A percentile compares a stretch with the other conserved stretches of the same genome.
Evolutionary conservation across 2,888 invertebrate genomes (phyloP).

Genomic region (Drosophila suboccidentalis): DNA sequence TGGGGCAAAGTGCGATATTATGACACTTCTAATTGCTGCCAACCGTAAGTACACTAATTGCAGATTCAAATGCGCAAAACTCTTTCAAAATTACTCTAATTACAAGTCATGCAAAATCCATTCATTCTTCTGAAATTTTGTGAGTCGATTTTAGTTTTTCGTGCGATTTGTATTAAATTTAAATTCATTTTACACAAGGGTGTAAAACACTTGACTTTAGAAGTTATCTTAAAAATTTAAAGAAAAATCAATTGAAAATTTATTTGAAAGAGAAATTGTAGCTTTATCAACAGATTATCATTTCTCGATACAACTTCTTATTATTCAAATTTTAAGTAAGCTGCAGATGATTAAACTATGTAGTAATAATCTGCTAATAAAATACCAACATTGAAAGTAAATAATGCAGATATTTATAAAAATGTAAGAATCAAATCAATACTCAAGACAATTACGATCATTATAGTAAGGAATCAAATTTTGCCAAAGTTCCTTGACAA

Average conservation of each 20-base stretch:
- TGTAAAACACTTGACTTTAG: background rate
- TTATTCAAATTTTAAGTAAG: background rate
- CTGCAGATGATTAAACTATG: too few relatives aligned
- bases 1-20: background rate
- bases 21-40: slow-evolving; percentile 14
- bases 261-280: background rate
- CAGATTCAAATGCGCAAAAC: background rate
- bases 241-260: too few relatives aligned
- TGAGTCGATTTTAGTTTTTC: background rate
- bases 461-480: too few relatives aligned
- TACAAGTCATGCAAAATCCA: background rate
- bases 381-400: too few relatives aligned
- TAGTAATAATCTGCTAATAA: too few relatives aligned
- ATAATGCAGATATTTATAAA: too few relatives aligned
- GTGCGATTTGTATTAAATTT: background rate
- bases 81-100: background rate
- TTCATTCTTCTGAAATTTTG: background rate
- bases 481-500: too few relatives aligned
- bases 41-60: slow-evolving; percentile 2
- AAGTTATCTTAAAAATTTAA: background rate
- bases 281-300: too few relatives aligned
- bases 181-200: too few relatives aligned
- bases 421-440: too few relatives aligned
- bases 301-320: background rate
- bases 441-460: too few relatives aligned